These are phyloP conservation scores for Daboia siamensis DNA, from an alignment of 2,113 vertebrate genomes.

Conservation along the genomic window DNA sequence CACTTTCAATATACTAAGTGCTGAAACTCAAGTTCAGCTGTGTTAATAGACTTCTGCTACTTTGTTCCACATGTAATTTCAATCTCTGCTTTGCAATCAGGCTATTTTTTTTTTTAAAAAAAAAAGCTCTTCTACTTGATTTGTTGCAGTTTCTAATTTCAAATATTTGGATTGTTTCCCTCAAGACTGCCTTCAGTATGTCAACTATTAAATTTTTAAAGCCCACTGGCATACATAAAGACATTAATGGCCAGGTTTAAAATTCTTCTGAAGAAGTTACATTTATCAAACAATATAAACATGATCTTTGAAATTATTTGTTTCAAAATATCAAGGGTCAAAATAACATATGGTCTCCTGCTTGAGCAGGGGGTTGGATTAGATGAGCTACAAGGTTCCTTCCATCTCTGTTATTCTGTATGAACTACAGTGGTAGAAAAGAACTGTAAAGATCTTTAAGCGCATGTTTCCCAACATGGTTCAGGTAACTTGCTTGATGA, in stretches of 20 bases:
- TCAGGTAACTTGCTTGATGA: conserved; percentile 10
- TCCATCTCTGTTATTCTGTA: too few species aligned
- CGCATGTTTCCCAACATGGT: not conserved
- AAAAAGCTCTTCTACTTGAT: not conserved
- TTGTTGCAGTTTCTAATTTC: not conserved
- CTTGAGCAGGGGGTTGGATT: too few species aligned
- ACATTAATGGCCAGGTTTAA: not conserved
- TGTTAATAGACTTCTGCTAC: not conserved
- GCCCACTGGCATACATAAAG: not conserved
- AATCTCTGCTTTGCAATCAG: not conserved
- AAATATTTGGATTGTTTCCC: not conserved
- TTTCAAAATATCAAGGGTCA: too few species aligned
- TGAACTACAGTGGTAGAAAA: not conserved
- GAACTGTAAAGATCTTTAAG: not conserved
- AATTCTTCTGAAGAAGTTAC: not conserved
- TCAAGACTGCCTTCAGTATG: not conserved
- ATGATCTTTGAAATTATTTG: not conserved
- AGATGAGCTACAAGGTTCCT: too few species aligned
- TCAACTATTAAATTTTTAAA: not conserved
- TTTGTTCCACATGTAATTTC: not conserved
- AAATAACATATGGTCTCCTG: too few species aligned
- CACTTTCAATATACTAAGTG: not conserved
- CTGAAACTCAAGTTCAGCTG: not conserved
- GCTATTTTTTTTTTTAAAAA: not conserved
- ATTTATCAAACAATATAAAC: not conserved